Evolutionary conservation across 2,113 vertebrate genomes (phyloP).

Genomic region (Leucopsar rothschildi): DNA sequence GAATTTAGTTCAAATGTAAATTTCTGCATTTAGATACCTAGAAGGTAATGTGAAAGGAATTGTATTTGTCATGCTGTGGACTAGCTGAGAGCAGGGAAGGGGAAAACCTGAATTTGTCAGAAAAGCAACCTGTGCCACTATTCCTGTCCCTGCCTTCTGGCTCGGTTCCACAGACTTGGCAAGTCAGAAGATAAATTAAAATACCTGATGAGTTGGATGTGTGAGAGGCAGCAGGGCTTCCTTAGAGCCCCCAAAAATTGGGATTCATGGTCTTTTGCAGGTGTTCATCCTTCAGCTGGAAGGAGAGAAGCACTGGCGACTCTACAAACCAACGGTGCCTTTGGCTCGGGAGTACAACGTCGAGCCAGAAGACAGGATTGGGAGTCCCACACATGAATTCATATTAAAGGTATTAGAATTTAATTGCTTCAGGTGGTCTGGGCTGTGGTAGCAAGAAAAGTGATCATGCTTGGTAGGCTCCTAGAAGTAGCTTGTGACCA

Average conservation of each 20-base stretch:
- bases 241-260: background rate
- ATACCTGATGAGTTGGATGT: background rate
- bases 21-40: background rate
- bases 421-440: background rate
- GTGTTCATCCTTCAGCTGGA: constrained; percentile 91
- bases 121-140: background rate
- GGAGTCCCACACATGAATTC: constrained; percentile 83
- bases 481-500: background rate
- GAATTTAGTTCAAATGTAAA: background rate
- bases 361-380: constrained; percentile 79
- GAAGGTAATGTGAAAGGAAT: background rate
- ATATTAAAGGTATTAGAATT: constrained; percentile 76
- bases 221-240: background rate
- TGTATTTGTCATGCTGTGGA: background rate
- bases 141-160: background rate
- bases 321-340: constrained; percentile 81
- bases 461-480: background rate
- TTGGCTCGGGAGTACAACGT: constrained; percentile 84
- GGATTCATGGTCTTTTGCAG: constrained; percentile 54
- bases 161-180: background rate
- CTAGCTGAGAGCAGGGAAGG: background rate
- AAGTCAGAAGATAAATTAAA: background rate
- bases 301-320: constrained; percentile 88
- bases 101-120: background rate
- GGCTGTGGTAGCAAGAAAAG: background rate